Base-by-base conservation (phyloP, 2,888 invertebrate genomes). In the Ypsolopha scabrella region DNA sequence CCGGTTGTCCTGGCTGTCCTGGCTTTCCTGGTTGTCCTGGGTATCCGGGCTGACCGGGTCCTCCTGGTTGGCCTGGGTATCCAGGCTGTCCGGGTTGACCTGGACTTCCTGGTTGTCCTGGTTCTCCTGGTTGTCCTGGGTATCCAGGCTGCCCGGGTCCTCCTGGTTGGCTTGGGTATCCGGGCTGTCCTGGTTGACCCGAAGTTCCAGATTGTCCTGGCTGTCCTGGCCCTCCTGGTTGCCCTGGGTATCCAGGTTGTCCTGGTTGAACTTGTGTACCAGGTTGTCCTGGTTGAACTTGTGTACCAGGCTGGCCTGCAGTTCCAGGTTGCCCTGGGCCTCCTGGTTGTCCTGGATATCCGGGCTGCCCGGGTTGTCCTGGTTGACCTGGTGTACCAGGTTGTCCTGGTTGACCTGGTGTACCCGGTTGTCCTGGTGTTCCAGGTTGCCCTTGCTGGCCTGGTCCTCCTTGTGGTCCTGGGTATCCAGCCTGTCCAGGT, bases 291-390 rank as follows among this genome's bases (percentile, higher is more conserved):
- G 51, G 88, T 86, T 38, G 65, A 13, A 6, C 48, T 11, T 8
- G 48, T 36, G 10, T 11, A 6, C 58, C 60, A 10, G 57, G 59
- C 3, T 44, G 41, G 34, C 66, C 89, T 87, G 51, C n/a, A n/a
- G 88, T 86, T 86, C 58, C 72, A 82, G 65, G 90, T 85, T 45
- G 72, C 87, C 51, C 69, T 82, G 62, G 89, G 86, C n/a, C 67
- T 87, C 58, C 66, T 85, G 58, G 87, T 87, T 56, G 52, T 43
- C 59, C 59, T 7, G 60, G 54, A 39, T 44, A 46, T 8, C 55
- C 55, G 11, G 56, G 53, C 14, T 34, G 24, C 24, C 53, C 55
- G 9, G 53, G 43, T 11, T 48, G 49, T 33, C 53, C 57, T 9
- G 52, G 53, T 6, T 33, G 41, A 10, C 56, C 35, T 49, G 41